These are phyloP conservation scores for Nymphalis c-album DNA, from an alignment of 2,888 invertebrate species.

Conservation along the genomic window DNA sequence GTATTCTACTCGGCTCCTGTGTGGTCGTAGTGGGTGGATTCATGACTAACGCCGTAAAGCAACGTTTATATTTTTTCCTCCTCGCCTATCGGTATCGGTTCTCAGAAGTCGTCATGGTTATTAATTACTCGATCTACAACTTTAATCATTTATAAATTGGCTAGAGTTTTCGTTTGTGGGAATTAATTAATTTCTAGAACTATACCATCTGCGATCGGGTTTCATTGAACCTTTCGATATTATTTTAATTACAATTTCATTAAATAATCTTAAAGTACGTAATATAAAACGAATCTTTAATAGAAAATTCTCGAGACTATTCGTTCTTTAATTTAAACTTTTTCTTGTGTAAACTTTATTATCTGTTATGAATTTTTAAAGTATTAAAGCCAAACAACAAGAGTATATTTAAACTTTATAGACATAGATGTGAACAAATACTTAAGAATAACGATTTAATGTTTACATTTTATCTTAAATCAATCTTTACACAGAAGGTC, in stretches of 20 bases:
- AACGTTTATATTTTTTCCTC: neutral
- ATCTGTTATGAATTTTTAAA: too few relatives aligned
- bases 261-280: neutral
- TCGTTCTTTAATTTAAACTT: too few relatives aligned
- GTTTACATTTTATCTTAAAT: too few relatives aligned
- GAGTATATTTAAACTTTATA: too few relatives aligned
- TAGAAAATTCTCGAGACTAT: too few relatives aligned
- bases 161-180: conserved; percentile 16
- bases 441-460: too few relatives aligned
- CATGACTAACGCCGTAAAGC: neutral
- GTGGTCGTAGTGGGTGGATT: too few relatives aligned
- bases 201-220: conserved; percentile 17
- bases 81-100: neutral
- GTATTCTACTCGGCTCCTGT: neutral
- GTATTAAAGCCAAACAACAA: too few relatives aligned
- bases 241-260: conserved; percentile 3
- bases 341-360: too few relatives aligned
- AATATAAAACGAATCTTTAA: neutral
- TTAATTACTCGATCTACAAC: conserved; percentile 4
- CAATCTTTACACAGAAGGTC: too few relatives aligned
- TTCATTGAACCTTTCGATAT: conserved; percentile 1
- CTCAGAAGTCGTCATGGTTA: neutral
- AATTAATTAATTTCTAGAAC: conserved; percentile 19
- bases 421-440: too few relatives aligned
- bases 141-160: conserved; percentile 18